These are phyloP conservation scores for Lipophrys pholis DNA, from an alignment of 2,113 vertebrate genomes.

Conservation along the genomic window DNA sequence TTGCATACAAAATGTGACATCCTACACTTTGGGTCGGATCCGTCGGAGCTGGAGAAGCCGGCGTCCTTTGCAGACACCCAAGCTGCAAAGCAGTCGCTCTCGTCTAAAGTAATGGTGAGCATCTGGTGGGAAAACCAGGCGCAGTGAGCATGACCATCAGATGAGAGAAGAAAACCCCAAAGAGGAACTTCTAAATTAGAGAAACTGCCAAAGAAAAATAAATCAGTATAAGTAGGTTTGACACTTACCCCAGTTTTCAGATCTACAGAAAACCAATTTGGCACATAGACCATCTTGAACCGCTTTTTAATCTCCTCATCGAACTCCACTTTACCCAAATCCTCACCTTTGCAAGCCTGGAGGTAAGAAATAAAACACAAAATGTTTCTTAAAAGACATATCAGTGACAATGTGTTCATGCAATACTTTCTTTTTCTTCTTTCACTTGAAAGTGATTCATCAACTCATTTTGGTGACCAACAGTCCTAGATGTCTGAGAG, in stretches of 20 bases:
- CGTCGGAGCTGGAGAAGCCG: slow-evolving; percentile 95
- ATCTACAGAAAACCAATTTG: slow-evolving; percentile 99
- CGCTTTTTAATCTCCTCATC: slow-evolving; percentile 99
- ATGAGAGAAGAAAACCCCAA: not conserved
- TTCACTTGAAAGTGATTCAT: not conserved
- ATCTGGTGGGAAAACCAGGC: slow-evolving; percentile 82
- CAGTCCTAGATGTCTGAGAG: too few species aligned
- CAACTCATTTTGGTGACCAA: not conserved
- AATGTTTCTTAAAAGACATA: not conserved
- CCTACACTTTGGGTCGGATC: slow-evolving; percentile 97
- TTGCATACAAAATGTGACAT: slow-evolving; percentile 21
- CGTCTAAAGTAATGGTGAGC: slow-evolving; percentile 97
- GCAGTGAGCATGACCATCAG: not conserved
- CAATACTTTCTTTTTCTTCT: not conserved
- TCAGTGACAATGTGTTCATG: not conserved
- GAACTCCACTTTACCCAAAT: slow-evolving; percentile 97
- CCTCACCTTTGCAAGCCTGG: slow-evolving; percentile 98
- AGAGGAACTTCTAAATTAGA: not conserved
- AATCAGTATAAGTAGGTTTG: not conserved
- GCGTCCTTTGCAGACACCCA: slow-evolving; percentile 99
- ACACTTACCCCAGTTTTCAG: slow-evolving; percentile 96
- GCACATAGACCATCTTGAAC: slow-evolving; percentile 99
- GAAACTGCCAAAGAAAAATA: not conserved
- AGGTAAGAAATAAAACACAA: slow-evolving; percentile 32
- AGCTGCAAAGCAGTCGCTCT: slow-evolving; percentile 98